Evolutionary conservation across 2,888 invertebrate genomes (phyloP), one percentile per base, ranked within the genome.

Genomic region (Drosophila cyrtoloma): DNA sequence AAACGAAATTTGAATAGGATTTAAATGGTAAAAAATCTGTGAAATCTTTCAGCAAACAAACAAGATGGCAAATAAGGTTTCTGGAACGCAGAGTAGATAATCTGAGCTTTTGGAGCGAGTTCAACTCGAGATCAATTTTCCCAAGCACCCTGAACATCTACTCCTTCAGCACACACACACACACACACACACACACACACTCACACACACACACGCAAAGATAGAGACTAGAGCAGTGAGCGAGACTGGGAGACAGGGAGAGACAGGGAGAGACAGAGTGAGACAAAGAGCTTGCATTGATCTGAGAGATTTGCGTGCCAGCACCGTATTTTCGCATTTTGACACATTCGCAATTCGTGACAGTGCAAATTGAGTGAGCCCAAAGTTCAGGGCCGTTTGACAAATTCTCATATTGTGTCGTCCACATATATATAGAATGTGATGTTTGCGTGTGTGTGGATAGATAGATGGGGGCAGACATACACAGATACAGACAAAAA

Each of bases 341-440:
- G 86, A 86, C 85, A 85, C 71, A 85, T 84, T 83, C 75, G 78
- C 79, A 68, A 65, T 80, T 84, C 67, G 84, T 79, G 84, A 77
- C 84, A 75, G 86, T 86, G 86, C 84, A 82, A 84, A 85, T 84
- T 86, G 82, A 84, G 84, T 67, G 75, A 63, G 67, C 86, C 80
- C 85, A 85, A 85, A 85, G 85, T 85, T 85, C 85, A 85, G 86
- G 85, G 85, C 71, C 85, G 72, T 47, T 68, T 58, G 61, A 57
- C 77, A 65, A 52, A 70, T 59, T 59, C 71, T 53, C 61, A 67
- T 52, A 65, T 56, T 61, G 35, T 61, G 44, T 76, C 22, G 56
- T 71, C 58, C 53, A 62, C 62, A 71, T 62, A 32, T 3, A 30
- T 30, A 7, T n/a, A 32, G 9, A 32, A 30, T 52, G 30, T 51